Evolutionary conservation across 2,113 vertebrate species (phyloP), one percentile per base, ranked within the genome.

Genomic region (Sarotherodon lohbergeri): DNA sequence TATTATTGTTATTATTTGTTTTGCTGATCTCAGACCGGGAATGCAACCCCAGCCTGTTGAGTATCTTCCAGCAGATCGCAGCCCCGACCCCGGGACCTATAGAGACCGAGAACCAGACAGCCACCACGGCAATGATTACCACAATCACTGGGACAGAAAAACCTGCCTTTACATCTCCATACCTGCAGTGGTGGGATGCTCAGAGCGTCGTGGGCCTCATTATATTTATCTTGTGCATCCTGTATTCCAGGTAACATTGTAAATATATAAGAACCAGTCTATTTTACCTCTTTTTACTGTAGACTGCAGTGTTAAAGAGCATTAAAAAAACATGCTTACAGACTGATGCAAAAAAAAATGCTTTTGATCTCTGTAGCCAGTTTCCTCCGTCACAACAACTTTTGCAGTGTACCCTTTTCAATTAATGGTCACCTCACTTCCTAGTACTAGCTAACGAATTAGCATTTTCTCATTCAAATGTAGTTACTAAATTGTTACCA

Each of bases 1-100:
- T 68, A 39, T 2, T 39, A 68, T 39, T 68, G 63, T 71, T 43
- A 24, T 4, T 43, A 5, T 71, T 19, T 48, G 0, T 61, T 63
- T 17, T 80, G 7, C 9, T 50, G 1, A 52, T 46, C 43, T 84
- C 94, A 99, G 99, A 99, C 66, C 94, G 79, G 46, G 94, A 17
- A 39, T 99, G 98, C 87, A 99, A 99, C 90, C 98, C 98, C 39
- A 96, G 95, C 88, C 96, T 99, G 80, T 85, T 98, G 93, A 97
- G 94, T 89, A 96, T 99, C 92, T 95, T 99, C 55, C 96, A 97
- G 11, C 96, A 96, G 86, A 95, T 97, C 1, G 36, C 96, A 1
- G 55, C 86, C 14, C 95, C 98, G 12, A 97, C 97, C 1, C 3
- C 55, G 11, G 84, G 24, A 55, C 96, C 97, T 1, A 84, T 88